Evolutionary conservation across 1,140 invertebrate species (phyloP).

Genomic region (Plodia interpunctella): DNA sequence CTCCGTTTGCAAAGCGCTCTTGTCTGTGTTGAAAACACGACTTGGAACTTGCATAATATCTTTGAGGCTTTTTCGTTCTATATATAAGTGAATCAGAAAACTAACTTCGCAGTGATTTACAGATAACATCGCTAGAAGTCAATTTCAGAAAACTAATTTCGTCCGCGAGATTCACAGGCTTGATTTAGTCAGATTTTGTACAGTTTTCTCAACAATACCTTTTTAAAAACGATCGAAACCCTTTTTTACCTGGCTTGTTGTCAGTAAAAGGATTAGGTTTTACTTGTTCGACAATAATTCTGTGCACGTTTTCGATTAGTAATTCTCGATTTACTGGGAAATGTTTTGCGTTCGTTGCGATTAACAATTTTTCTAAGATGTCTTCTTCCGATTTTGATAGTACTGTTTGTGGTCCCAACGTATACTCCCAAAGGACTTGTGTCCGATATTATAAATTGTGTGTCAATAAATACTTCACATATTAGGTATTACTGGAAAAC

Average conservation of each 20-base stretch:
- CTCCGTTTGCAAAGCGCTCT: not conserved
- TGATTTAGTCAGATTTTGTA: constrained; percentile 12
- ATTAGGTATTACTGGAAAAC: constrained; percentile 11
- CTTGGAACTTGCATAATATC: constrained; percentile 10
- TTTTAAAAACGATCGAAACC: constrained; percentile 24
- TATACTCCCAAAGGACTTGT: constrained; percentile 14
- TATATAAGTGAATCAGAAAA: constrained; percentile 12
- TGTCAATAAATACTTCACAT: too few relatives aligned
- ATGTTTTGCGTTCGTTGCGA: not conserved
- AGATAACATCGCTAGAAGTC: too few relatives aligned
- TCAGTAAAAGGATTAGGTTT: constrained; percentile 23
- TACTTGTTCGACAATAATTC: too few relatives aligned
- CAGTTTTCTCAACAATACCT: constrained; percentile 17
- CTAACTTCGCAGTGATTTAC: too few relatives aligned
- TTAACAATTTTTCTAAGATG: constrained; percentile 1
- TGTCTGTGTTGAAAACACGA: constrained; percentile 19
- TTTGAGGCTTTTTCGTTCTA: constrained; percentile 9
- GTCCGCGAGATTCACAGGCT: constrained; percentile 9
- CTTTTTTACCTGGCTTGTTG: constrained; percentile 23
- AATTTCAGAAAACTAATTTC: constrained; percentile 13
- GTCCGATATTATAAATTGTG: constrained; percentile 11
- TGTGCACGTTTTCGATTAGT: constrained; percentile 6
- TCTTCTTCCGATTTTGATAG: not conserved
- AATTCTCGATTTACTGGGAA: not conserved
- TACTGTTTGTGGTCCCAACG: not conserved